Base-by-base conservation (phyloP, 2,888 invertebrate genomes). In the Rhimphoctona megacephalus region DNA sequence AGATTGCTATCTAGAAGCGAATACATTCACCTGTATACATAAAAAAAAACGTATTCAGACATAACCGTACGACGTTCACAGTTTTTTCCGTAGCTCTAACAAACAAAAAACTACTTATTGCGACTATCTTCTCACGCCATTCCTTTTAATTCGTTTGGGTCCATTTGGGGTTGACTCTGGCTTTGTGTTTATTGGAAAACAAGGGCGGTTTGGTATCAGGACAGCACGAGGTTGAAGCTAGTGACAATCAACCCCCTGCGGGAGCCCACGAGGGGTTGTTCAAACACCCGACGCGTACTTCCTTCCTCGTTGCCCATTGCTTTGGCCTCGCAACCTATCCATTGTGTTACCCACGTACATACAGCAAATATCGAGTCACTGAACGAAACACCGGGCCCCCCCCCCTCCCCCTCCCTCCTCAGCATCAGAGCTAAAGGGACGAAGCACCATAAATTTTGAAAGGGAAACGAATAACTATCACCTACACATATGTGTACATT, bases 121-220 rank as follows among this genome's bases (percentile, higher is more conserved):
- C 54, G 2, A 36, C 76, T 33, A 22, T 33, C 14, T n/a, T 70
- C 74, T 7, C 43, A 64, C 33, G 39, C 73, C 70, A 78, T 89
- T 78, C 69, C 70, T 79, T 81, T 81, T 43, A 25, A 61, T 46
- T 87, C 69, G 69, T 39, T 87, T 39, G 14, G 8, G 7, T 30
- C 39, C 25, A 6, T n/a, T 46, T 9, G 30, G 43, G 46, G 66
- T 79, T 30, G 70, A 69, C 78, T 78, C 54, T 79, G 86, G 89
- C 91, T 93, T 93, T 92, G 92, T 93, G 92, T 93, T 94, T 94
- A 94, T 94, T 94, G 94, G 94, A 94, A 94, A 94, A 94, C 94
- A 93, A 94, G 94, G 94, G 94, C 92, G 93, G 93, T 92, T 92
- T 83, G 92, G 92, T 94, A 94, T 88, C 92, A 94, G 94, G 94